Percentiles rank a stretch among this genome's conserved stretches.
phyloP scores from a whole-genome alignment of 2,113 vertebrate species.

The Clarias macrocephalus region DNA sequence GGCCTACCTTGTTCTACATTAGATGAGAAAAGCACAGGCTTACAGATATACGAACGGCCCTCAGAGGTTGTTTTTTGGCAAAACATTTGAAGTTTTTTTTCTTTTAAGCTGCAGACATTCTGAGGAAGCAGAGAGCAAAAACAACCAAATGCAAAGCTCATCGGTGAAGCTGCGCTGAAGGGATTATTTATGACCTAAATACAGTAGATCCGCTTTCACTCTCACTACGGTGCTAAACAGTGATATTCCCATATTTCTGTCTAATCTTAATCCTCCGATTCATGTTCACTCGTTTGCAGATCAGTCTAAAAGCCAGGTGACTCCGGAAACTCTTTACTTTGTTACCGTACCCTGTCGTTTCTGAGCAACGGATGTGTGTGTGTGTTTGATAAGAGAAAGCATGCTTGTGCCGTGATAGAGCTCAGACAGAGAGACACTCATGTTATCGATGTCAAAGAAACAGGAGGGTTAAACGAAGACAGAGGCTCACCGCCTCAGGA shows the following conservation, averaged over 20 bases:
- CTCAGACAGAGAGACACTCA: not conserved
- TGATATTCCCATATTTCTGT: conserved; percentile 4
- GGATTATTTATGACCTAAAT: conserved; percentile 77
- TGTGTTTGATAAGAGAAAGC: conserved; percentile 13
- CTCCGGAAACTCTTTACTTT: not conserved
- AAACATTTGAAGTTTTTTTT: conserved; percentile 36
- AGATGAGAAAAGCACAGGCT: conserved; percentile 35
- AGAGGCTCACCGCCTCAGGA: conserved; percentile 51
- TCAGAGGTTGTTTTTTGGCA: conserved; percentile 22
- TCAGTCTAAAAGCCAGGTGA: conserved; percentile 3
- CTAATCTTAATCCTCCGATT: not conserved
- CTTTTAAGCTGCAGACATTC: conserved; percentile 29
- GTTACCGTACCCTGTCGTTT: not conserved
- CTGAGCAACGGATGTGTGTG: conserved; percentile 21
- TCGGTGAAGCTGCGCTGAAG: conserved; percentile 70
- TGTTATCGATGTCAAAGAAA: conserved; percentile 41
- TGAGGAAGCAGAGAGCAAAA: conserved; percentile 68
- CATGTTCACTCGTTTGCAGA: not conserved
- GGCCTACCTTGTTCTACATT: not conserved
- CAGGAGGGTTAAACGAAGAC: conserved; percentile 45
- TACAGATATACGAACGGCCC: conserved; percentile 11
- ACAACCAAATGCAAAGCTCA: conserved; percentile 74
- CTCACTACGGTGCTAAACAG: conserved; percentile 65
- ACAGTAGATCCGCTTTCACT: conserved; percentile 70
- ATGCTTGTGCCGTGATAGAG: conserved; percentile 36